Percentiles rank a stretch among this genome's conserved stretches.
phyloP scores from a whole-genome alignment of 2,888 invertebrate species.

The Amphipoea oculea region DNA sequence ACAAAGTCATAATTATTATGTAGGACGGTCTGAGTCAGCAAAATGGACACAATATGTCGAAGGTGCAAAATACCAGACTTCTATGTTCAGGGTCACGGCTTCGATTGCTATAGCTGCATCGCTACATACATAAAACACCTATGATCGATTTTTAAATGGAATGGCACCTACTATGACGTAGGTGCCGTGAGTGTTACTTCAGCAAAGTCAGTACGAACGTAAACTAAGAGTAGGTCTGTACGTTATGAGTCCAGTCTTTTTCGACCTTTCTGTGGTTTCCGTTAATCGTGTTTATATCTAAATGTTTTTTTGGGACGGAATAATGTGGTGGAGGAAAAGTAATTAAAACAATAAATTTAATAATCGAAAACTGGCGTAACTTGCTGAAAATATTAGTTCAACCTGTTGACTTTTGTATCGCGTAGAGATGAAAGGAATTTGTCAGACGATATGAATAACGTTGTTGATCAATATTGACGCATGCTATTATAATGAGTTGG shows the following conservation, averaged over 20 bases:
- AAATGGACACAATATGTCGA: constrained; percentile 13
- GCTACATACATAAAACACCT: constrained; percentile 48
- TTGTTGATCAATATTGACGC: constrained; percentile 52
- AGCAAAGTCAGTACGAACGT: constrained; percentile 32
- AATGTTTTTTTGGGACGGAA: constrained; percentile 30
- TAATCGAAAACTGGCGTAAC: constrained; percentile 8
- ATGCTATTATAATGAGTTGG: constrained; percentile 47
- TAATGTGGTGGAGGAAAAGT: constrained; percentile 46
- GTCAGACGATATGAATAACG: constrained; percentile 32
- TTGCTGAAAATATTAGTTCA: constrained; percentile 16
- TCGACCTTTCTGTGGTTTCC: constrained; percentile 9
- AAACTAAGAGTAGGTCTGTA: constrained; percentile 22
- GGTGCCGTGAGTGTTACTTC: constrained; percentile 37
- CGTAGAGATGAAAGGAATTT: constrained; percentile 42
- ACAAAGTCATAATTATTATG: constrained; percentile 20
- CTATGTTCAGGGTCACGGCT: constrained; percentile 51
- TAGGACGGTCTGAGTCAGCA: constrained; percentile 33
- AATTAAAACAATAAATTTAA: constrained; percentile 12
- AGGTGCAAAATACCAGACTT: constrained; percentile 32
- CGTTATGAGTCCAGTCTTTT: constrained; percentile 18
- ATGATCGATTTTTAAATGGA: constrained; percentile 61
- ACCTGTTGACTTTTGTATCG: constrained; percentile 42
- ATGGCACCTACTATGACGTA: constrained; percentile 51
- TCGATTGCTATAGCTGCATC: constrained; percentile 50
- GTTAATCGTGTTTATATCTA: background rate